Evolutionary conservation across 2,888 invertebrate species (phyloP).

Genomic region (Thereva unica): DNA sequence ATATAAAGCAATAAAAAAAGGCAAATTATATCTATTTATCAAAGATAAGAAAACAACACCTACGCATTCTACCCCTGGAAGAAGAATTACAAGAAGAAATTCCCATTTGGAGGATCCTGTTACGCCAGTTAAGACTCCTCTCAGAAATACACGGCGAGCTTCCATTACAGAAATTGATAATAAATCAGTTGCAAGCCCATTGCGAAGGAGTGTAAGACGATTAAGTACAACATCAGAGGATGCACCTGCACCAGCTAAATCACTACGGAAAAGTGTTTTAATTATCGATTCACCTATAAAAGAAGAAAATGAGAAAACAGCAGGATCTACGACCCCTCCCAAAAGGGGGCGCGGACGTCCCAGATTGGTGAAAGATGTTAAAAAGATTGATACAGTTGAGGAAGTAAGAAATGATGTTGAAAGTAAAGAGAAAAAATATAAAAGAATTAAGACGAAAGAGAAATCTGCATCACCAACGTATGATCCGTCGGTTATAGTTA

Average conservation of each 20-base stretch:
- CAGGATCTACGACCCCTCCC: background rate
- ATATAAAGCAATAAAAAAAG: too few species aligned
- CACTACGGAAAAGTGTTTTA: background rate
- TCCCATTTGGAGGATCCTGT: slow-evolving; percentile 15
- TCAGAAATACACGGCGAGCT: background rate
- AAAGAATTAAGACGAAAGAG: too few species aligned
- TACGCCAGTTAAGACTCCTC: slow-evolving; percentile 11
- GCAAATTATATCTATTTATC: too few species aligned
- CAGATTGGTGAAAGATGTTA: background rate
- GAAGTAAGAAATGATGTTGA: too few species aligned
- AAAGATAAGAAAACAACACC: too few species aligned
- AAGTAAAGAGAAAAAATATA: too few species aligned
- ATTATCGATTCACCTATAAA: background rate
- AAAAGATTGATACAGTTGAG: background rate
- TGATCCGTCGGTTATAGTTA: background rate
- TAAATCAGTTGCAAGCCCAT: background rate
- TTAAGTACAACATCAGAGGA: slow-evolving; percentile 1
- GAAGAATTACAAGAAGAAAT: background rate
- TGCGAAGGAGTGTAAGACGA: slow-evolving; percentile 19
- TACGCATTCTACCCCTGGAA: too few species aligned
- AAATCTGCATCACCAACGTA: too few species aligned
- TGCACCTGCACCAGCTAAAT: background rate
- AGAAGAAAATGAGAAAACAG: background rate
- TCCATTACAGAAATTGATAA: slow-evolving; percentile 17
- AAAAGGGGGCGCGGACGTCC: too few species aligned